Evolutionary conservation across 1,140 invertebrate species (phyloP).

Genomic region (Pseudachorutes palmiensis): DNA sequence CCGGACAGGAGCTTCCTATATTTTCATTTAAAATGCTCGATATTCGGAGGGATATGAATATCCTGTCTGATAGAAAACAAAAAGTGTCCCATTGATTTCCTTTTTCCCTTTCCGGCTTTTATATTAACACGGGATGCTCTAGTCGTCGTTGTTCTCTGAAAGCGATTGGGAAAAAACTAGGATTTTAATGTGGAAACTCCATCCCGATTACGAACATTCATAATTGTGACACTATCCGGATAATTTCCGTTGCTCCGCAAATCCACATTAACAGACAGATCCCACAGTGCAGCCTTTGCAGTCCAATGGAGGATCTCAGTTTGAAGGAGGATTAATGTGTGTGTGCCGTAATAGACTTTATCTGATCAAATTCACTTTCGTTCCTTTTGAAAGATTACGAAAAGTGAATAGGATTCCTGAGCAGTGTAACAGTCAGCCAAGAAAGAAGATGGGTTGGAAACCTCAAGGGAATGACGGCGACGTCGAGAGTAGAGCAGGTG

Average conservation of each 20-base stretch:
- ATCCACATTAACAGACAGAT: neutral
- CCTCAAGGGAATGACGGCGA: no score
- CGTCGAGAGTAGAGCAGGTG: neutral
- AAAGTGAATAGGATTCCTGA: neutral
- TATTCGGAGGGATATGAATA: constrained; percentile 36
- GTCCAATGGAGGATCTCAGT: no score
- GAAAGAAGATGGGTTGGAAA: no score
- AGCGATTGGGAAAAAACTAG: constrained; percentile 28
- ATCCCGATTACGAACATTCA: constrained; percentile 38
- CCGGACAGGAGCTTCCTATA: no score
- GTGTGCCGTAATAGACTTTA: no score
- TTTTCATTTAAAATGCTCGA: neutral
- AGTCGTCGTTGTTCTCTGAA: constrained; percentile 18
- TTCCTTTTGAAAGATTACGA: neutral
- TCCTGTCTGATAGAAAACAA: constrained; percentile 32
- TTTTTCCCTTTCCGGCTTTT: constrained; percentile 38
- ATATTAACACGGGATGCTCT: constrained; percentile 32
- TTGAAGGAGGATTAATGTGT: no score
- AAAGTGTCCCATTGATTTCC: constrained; percentile 38
- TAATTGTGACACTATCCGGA: constrained; percentile 37
- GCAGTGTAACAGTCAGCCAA: no score
- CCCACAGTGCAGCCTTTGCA: neutral
- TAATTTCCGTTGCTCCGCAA: constrained; percentile 19
- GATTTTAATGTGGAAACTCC: constrained; percentile 36
- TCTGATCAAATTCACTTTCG: neutral